Conservation (phyloP, 2,797 vertebrate species). For the Rhinatrema bivittatum region DNA sequence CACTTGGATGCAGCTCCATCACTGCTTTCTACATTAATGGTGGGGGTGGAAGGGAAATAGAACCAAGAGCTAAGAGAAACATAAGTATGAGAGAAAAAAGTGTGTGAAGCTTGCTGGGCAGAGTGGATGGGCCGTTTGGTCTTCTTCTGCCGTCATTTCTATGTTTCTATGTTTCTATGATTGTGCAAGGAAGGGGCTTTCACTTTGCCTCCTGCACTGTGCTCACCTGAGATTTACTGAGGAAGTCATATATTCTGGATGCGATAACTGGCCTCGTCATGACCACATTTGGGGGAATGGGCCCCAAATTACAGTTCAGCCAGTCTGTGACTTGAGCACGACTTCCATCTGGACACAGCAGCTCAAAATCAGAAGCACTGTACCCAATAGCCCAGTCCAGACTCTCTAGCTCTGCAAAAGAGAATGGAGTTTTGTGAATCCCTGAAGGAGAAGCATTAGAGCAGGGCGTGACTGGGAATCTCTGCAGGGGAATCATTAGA, state of each 20-base stretch:
- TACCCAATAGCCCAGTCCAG: conserved; percentile 70
- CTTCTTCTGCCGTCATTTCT: too few relatives aligned
- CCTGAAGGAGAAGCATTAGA: background rate
- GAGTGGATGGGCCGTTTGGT: too few relatives aligned
- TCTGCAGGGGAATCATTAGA: background rate
- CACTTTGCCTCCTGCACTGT: too few relatives aligned
- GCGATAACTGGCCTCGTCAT: conserved; percentile 79
- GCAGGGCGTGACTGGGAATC: background rate
- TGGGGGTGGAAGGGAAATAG: too few relatives aligned
- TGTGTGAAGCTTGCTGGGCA: too few relatives aligned
- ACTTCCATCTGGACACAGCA: conserved; percentile 65
- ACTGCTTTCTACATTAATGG: too few relatives aligned
- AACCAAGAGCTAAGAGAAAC: too few relatives aligned
- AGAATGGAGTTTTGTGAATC: background rate
- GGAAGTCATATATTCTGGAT: conserved; percentile 71
- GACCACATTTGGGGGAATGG: conserved; percentile 68
- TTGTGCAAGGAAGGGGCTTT: too few relatives aligned
- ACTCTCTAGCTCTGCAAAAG: conserved; percentile 57
- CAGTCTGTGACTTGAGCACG: conserved; percentile 69
- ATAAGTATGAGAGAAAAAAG: too few relatives aligned
- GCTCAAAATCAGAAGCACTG: conserved; percentile 60
- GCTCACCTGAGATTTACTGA: conserved; percentile 79
- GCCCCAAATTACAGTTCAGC: conserved; percentile 73
- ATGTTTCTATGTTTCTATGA: too few relatives aligned
- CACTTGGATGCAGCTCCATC: too few relatives aligned